Evolutionary conservation across 2,113 vertebrate genomes (phyloP).

Genomic region (Rhinolophus ferrumequinum): DNA sequence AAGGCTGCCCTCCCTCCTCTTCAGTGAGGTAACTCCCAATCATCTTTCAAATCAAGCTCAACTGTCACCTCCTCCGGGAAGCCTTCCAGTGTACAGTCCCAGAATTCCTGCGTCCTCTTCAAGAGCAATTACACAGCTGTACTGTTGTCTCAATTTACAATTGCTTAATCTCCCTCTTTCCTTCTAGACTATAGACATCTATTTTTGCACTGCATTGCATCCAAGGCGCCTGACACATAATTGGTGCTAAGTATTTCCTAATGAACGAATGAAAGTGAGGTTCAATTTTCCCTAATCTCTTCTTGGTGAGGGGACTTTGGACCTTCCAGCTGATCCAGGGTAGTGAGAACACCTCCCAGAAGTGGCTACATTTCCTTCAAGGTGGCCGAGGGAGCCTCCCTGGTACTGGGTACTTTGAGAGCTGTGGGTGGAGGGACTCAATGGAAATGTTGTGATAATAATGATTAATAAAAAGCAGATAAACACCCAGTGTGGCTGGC

Average conservation of each 20-base stretch:
- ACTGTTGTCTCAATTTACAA: no score
- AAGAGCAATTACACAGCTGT: background rate
- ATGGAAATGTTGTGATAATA: conserved; percentile 72
- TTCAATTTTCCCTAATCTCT: background rate
- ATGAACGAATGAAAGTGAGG: background rate
- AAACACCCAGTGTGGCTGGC: conserved; percentile 83
- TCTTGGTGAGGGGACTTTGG: background rate
- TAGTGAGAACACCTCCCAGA: background rate
- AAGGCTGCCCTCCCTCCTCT: background rate
- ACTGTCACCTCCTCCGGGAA: background rate
- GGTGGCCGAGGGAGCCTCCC: background rate
- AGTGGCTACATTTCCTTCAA: background rate
- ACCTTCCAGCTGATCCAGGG: background rate
- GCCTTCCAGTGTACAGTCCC: background rate
- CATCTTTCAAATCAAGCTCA: background rate
- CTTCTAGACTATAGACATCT: background rate
- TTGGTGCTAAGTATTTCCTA: background rate
- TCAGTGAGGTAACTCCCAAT: background rate
- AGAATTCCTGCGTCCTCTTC: background rate
- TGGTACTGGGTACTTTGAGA: background rate
- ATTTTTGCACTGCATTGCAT: background rate
- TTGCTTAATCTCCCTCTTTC: background rate
- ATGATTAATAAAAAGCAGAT: conserved; percentile 86
- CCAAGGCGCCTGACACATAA: background rate
- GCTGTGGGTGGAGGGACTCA: background rate